A percentile compares a stretch with the other conserved stretches of the same genome.
These are phyloP conservation scores for Dynastes maya DNA, from an alignment of 2,888 invertebrate genomes.

Conservation along the genomic window DNA sequence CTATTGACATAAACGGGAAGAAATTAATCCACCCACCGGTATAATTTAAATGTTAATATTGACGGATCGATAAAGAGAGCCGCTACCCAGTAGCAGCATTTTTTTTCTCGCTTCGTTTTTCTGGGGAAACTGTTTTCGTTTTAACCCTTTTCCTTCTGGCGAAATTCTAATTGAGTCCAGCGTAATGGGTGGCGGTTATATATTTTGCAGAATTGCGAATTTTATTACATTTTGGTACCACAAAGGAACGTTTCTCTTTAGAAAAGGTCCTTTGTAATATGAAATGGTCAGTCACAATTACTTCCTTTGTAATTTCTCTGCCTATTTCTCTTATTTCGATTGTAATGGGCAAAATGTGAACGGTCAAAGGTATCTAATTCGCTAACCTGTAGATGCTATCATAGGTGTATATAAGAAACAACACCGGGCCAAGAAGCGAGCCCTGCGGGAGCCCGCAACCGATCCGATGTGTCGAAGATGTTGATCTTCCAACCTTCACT, in stretches of 20 bases:
- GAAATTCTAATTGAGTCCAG: conserved; percentile 8
- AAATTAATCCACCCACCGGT: conserved; percentile 34
- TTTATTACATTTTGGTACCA: not conserved
- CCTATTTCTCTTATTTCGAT: no score
- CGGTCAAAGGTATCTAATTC: no score
- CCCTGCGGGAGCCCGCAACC: no score
- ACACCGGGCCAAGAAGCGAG: no score
- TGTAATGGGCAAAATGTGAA: no score
- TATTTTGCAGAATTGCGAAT: conserved; percentile 13
- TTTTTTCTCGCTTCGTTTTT: not conserved
- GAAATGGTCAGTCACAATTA: no score
- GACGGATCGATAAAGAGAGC: conserved; percentile 12
- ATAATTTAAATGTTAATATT: conserved; percentile 44
- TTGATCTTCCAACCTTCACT: no score
- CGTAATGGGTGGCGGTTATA: not conserved
- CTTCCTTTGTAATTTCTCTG: no score
- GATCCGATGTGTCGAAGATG: no score
- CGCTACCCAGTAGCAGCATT: not conserved
- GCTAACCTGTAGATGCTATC: no score
- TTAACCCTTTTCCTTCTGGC: not conserved
- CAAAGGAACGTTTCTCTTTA: not conserved
- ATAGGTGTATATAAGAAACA: no score
- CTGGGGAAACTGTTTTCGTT: conserved; percentile 7
- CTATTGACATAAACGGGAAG: conserved; percentile 42
- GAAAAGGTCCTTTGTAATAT: no score